A percentile compares a stretch with the other conserved stretches of the same genome.
Evolutionary conservation across 2,797 vertebrate species (phyloP).

Genomic region (Pantherophis alleghaniensis): DNA sequence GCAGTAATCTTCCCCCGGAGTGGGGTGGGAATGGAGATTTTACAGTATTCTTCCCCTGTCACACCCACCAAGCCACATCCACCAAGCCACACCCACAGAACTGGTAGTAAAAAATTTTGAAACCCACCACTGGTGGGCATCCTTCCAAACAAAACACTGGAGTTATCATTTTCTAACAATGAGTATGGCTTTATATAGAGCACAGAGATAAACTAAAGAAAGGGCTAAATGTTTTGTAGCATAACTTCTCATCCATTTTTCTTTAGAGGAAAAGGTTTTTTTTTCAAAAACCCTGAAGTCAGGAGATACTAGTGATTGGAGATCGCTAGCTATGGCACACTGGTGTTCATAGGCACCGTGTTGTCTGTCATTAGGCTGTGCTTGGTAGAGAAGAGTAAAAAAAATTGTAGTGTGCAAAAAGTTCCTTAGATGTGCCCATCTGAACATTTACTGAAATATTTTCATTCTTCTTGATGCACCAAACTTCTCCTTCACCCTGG

Average conservation of each 20-base stretch:
- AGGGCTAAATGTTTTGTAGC: neutral
- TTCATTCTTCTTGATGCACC: neutral
- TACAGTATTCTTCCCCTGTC: too few species aligned
- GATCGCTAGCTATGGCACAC: neutral
- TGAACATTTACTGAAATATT: neutral
- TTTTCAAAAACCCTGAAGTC: neutral
- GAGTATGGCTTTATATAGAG: neutral
- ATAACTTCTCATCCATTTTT: neutral
- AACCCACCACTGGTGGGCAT: neutral
- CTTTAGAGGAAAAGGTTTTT: neutral
- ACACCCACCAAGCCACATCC: too few species aligned
- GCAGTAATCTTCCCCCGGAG: too few species aligned
- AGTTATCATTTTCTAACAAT: neutral
- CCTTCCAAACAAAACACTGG: neutral
- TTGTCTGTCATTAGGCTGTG: neutral
- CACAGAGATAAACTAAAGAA: neutral
- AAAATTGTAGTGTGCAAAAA: neutral
- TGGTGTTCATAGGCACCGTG: neutral
- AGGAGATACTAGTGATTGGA: neutral
- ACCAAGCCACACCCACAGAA: too few species aligned
- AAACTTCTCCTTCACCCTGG: neutral
- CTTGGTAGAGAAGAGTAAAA: neutral
- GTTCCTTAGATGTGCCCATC: accelerated
- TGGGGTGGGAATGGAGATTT: too few species aligned
- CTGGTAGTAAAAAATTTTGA: too few species aligned